Evolutionary conservation across 1,140 invertebrate genomes (phyloP).

Genomic region (Odontomachus brunneus): DNA sequence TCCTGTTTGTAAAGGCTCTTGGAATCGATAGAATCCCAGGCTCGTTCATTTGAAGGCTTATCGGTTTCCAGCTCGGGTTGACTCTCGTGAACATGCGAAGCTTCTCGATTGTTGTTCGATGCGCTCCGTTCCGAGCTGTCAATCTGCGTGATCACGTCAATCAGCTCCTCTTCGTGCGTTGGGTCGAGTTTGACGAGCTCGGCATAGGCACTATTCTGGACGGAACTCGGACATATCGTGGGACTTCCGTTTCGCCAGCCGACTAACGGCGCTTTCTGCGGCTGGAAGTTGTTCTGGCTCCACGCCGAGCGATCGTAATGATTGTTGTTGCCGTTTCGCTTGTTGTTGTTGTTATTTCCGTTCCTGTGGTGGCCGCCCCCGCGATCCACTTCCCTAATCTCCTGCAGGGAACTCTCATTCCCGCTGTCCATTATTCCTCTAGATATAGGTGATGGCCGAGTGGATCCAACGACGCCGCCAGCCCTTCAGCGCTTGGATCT

Average conservation of each 20-base stretch:
- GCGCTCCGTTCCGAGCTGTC: conserved; percentile 32
- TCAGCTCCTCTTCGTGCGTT: conserved; percentile 74
- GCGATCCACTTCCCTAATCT: conserved; percentile 44
- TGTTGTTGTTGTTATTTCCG: conserved; percentile 5
- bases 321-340: conserved; percentile 57
- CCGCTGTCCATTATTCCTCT: conserved; percentile 77
- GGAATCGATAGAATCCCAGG: conserved; percentile 50
- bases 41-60: conserved; percentile 55
- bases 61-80: conserved; percentile 25
- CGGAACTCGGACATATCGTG: conserved; percentile 68
- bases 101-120: conserved; percentile 30
- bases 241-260: conserved; percentile 80
- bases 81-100: conserved; percentile 16
- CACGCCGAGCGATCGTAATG: conserved; percentile 28
- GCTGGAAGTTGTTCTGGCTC: conserved; percentile 47
- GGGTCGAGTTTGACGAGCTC: conserved; percentile 74
- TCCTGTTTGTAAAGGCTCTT: conserved; percentile 12
- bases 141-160: conserved; percentile 63
- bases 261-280: conserved; percentile 78
- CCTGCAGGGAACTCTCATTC: conserved; percentile 67
- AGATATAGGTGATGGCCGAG: conserved; percentile 79
- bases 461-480: conserved; percentile 82
- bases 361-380: not conserved
- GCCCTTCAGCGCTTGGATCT: conserved; percentile 81
- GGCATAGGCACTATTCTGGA: conserved; percentile 19